These are phyloP conservation scores for Eciton burchellii DNA, from an alignment of 1,140 invertebrate genomes.

Conservation along the genomic window DNA sequence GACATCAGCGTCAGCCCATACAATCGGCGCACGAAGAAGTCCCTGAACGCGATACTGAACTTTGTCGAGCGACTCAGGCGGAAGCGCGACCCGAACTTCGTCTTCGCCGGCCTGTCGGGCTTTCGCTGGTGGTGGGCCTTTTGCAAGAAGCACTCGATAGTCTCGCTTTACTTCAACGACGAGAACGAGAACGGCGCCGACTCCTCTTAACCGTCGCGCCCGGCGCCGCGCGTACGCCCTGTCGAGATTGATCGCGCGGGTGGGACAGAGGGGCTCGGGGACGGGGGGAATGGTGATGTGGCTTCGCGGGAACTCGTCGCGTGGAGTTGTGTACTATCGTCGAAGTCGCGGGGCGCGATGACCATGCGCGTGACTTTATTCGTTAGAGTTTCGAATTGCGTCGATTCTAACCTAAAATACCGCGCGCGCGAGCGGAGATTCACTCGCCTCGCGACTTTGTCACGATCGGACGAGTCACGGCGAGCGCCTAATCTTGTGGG, in stretches of 20 bases:
- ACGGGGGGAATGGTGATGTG: too few relatives aligned
- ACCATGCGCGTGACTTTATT: too few relatives aligned
- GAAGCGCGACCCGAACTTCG: slow-evolving; percentile 88
- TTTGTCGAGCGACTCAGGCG: slow-evolving; percentile 89
- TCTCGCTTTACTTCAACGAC: slow-evolving; percentile 88
- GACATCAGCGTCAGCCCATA: slow-evolving; percentile 90
- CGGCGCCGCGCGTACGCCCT: background rate
- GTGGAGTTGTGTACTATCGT: too few relatives aligned
- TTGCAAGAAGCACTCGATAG: slow-evolving; percentile 92
- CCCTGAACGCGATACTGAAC: slow-evolving; percentile 88
- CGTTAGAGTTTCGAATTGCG: too few relatives aligned
- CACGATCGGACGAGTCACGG: too few relatives aligned
- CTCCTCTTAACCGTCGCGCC: slow-evolving; percentile 11
- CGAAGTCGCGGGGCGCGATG: too few relatives aligned
- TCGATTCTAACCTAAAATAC: too few relatives aligned
- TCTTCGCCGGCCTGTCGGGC: slow-evolving; percentile 89
- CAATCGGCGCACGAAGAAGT: slow-evolving; percentile 90
- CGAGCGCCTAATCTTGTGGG: too few relatives aligned
- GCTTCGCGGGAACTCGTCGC: background rate
- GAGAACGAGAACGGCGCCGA: slow-evolving; percentile 79
- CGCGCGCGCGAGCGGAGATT: too few relatives aligned
- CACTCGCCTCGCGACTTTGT: too few relatives aligned
- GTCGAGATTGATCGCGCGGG: background rate
- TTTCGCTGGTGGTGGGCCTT: slow-evolving; percentile 94
- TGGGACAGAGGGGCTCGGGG: too few relatives aligned